phyloP scores from a whole-genome alignment of 2,113 vertebrate genomes.

The Benitochromis conjunctus region DNA sequence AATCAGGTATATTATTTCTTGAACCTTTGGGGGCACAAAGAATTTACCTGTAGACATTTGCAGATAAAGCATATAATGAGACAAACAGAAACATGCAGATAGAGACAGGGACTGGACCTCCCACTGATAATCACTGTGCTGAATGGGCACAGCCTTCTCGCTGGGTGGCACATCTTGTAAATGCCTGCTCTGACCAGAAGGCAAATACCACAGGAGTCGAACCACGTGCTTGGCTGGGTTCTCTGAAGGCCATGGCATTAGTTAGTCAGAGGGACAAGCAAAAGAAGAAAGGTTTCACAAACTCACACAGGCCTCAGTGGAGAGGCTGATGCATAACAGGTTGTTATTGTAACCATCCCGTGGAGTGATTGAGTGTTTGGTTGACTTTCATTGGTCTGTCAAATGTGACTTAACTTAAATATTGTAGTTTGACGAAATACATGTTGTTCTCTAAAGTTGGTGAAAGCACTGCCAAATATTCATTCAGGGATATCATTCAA shows the following conservation, averaged over 20 bases:
- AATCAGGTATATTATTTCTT: neutral
- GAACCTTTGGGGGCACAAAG: neutral
- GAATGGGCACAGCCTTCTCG: slow-evolving; percentile 31
- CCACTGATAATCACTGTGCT: slow-evolving; percentile 42
- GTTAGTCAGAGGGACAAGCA: neutral
- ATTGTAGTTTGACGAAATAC: neutral
- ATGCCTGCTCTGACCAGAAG: slow-evolving; percentile 37
- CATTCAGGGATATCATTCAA: neutral
- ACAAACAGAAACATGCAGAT: neutral
- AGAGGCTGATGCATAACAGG: neutral
- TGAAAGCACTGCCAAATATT: neutral
- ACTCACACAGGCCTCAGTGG: neutral
- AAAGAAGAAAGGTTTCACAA: slow-evolving; percentile 6
- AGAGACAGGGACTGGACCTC: slow-evolving; percentile 24
- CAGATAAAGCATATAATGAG: neutral
- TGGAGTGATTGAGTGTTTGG: neutral
- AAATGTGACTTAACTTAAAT: neutral
- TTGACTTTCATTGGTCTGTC: neutral
- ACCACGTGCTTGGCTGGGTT: slow-evolving; percentile 27
- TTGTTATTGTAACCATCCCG: slow-evolving; percentile 6
- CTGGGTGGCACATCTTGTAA: slow-evolving; percentile 57
- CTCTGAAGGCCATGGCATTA: slow-evolving; percentile 21
- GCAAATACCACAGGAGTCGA: slow-evolving; percentile 42
- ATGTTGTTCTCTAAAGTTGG: neutral
- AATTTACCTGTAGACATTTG: neutral